These are phyloP conservation scores for Chouioia cunea DNA, from an alignment of 2,888 invertebrate species.

Conservation along the genomic window DNA sequence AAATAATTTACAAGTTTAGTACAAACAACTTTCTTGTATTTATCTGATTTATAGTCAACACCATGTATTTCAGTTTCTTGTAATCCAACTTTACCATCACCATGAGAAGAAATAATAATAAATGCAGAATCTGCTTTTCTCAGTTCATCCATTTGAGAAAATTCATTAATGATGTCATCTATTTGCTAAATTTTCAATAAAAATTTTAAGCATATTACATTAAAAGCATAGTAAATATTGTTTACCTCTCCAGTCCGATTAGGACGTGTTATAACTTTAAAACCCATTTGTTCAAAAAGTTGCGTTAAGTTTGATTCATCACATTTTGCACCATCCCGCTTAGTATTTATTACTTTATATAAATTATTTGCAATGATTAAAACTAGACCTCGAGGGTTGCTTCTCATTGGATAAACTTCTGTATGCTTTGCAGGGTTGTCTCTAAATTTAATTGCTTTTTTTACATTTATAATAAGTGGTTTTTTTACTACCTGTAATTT, in stretches of 20 bases:
- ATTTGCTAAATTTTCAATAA: constrained; percentile 54
- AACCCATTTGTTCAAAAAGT: constrained; percentile 64
- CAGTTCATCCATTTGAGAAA: constrained; percentile 56
- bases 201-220: neutral
- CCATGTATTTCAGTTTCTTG: constrained; percentile 57
- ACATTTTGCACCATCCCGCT: constrained; percentile 53
- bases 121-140: constrained; percentile 61
- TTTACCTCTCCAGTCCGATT: constrained; percentile 59
- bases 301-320: constrained; percentile 59
- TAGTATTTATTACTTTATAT: constrained; percentile 47
- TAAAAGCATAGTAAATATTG: neutral
- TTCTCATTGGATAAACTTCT: constrained; percentile 61
- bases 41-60: constrained; percentile 50
- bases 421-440: constrained; percentile 52
- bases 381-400: constrained; percentile 63
- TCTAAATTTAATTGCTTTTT: constrained; percentile 58
- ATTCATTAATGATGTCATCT: constrained; percentile 51
- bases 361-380: constrained; percentile 61
- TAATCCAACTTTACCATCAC: constrained; percentile 50
- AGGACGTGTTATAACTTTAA: constrained; percentile 52
- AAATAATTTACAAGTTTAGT: constrained; percentile 65
- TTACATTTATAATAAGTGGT: constrained; percentile 58
- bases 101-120: constrained; percentile 64
- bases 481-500: constrained; percentile 47
- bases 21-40: constrained; percentile 54